Evolutionary conservation across 2,797 vertebrate species (phyloP).

Genomic region (Centropyge bicolor): DNA sequence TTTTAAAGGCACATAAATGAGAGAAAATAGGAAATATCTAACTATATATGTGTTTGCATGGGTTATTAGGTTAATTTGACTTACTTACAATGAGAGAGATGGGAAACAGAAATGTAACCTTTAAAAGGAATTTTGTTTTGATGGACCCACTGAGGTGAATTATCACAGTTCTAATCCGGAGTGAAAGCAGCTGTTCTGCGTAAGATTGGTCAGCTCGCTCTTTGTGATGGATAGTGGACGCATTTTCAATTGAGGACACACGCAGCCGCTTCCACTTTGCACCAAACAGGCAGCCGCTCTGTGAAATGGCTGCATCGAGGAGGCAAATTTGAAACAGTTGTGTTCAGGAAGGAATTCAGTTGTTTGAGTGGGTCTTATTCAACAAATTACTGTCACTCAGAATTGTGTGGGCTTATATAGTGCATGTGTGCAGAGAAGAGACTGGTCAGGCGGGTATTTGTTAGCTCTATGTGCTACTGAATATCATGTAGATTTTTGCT

Average conservation of each 20-base stretch:
- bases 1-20: not conserved
- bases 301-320: not conserved
- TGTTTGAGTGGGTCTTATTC: slow-evolving; percentile 35
- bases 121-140: not conserved
- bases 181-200: slow-evolving; percentile 4
- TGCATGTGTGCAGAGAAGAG: not conserved
- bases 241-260: slow-evolving; percentile 4
- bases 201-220: not conserved
- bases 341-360: slow-evolving; percentile 35
- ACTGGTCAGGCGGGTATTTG: slow-evolving; percentile 8
- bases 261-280: not conserved
- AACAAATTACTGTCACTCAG: slow-evolving; percentile 17
- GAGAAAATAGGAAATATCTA: not conserved
- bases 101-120: not conserved
- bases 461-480: not conserved
- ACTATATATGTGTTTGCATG: not conserved
- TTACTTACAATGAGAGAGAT: not conserved
- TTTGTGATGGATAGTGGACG: slow-evolving; percentile 12
- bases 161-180: not conserved
- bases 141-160: not conserved
- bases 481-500: slow-evolving; percentile 3
- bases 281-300: not conserved
- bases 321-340: slow-evolving; percentile 32
- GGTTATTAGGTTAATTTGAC: not conserved
- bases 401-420: not conserved